These are phyloP conservation scores for Coelopa frigida DNA, from an alignment of 1,140 invertebrate species.

Conservation along the genomic window DNA sequence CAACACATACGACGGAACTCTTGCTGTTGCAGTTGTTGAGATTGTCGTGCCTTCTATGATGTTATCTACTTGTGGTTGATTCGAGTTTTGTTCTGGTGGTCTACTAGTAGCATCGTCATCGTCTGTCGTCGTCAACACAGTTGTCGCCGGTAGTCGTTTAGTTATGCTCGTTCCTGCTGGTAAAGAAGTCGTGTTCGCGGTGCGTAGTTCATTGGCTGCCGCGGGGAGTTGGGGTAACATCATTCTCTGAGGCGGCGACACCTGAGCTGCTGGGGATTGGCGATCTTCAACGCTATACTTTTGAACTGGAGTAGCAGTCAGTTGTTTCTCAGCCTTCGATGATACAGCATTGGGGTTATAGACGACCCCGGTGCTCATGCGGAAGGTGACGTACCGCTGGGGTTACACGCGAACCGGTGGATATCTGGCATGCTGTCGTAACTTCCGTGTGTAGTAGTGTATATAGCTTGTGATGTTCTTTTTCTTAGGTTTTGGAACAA, in stretches of 20 bases:
- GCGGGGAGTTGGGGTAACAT: conserved; percentile 17
- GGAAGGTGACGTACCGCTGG: background rate
- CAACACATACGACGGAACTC: too few relatives aligned
- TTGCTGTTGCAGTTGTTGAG: background rate
- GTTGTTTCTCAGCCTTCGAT: conserved; percentile 9
- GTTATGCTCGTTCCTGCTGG: conserved; percentile 35
- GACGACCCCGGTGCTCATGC: conserved; percentile 13
- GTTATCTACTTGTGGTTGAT: conserved; percentile 10
- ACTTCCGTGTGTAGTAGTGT: conserved; percentile 13
- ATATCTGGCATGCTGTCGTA: conserved; percentile 4
- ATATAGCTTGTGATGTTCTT: too few relatives aligned
- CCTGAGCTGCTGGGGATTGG: conserved; percentile 10
- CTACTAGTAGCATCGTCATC: background rate
- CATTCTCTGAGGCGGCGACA: conserved; percentile 16
- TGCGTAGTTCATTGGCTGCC: conserved; percentile 18
- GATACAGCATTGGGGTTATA: too few relatives aligned
- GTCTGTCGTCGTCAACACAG: background rate
- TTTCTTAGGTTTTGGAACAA: too few relatives aligned
- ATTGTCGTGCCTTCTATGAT: conserved; percentile 7
- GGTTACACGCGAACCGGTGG: conserved; percentile 19
- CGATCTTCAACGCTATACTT: conserved; percentile 30
- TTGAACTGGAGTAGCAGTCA: conserved; percentile 20
- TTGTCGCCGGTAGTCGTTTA: conserved; percentile 21
- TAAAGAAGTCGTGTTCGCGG: conserved; percentile 18
- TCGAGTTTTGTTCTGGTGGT: conserved; percentile 2